Conservation (phyloP, 2,797 vertebrate genomes). For the Sphenodon punctatus region DNA sequence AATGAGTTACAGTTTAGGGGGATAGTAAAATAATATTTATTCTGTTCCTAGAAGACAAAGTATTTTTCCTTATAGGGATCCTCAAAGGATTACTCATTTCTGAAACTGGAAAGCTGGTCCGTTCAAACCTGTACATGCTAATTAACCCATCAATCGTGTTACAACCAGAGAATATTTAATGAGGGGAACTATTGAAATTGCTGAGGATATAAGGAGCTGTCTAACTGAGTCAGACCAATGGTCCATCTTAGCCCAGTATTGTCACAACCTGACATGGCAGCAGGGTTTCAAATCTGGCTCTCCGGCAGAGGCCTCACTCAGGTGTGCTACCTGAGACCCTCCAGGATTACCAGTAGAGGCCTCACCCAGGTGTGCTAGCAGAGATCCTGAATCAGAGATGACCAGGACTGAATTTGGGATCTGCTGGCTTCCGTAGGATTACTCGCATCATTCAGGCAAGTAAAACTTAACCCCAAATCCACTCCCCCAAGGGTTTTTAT, state of each 20-base stretch:
- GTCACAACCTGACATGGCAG: too few relatives aligned
- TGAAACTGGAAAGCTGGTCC: conserved; percentile 55
- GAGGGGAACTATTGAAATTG: background rate
- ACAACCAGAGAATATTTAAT: conserved; percentile 11
- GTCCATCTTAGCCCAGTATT: too few relatives aligned
- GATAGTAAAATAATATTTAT: conserved; percentile 55
- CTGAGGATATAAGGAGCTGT: too few relatives aligned
- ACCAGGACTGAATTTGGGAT: too few relatives aligned
- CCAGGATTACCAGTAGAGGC: too few relatives aligned
- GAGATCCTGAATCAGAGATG: too few relatives aligned
- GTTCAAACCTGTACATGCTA: conserved; percentile 6
- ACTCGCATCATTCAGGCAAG: background rate
- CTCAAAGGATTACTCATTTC: conserved; percentile 38
- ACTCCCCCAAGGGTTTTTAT: background rate
- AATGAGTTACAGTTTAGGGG: conserved; percentile 53
- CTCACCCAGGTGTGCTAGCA: too few relatives aligned
- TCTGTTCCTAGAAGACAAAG: conserved; percentile 48
- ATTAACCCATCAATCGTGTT: conserved; percentile 28
- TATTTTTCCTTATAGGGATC: conserved; percentile 39
- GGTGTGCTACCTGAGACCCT: too few relatives aligned
- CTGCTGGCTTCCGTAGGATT: background rate
- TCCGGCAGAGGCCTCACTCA: too few relatives aligned
- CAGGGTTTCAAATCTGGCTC: too few relatives aligned
- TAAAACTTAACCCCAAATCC: background rate
- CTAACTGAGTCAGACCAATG: too few relatives aligned